Base-by-base conservation (phyloP, 2,888 invertebrate species). In the Monopis laevigella region DNA sequence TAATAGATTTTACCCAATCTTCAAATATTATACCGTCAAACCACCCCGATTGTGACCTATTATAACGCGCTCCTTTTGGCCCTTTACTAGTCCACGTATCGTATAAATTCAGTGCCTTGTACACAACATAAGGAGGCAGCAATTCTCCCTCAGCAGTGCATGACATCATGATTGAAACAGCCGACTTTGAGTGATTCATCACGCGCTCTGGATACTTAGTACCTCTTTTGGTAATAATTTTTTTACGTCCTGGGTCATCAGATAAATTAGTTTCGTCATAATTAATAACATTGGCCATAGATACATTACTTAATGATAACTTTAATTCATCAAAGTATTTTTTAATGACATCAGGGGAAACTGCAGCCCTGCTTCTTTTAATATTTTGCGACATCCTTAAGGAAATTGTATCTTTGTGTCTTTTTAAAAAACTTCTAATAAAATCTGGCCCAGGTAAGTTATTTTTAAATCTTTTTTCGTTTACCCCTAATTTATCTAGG, bases 141-240 rank as follows among this genome's bases (percentile, higher is more conserved):
- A 63, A 14, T 29, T 48, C 44, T 4, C 69, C 70, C 40, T 46
- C 50, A 7, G 68, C 66, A 29, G 56, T 53, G 7, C 52, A 62
- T 40, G 61, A 54, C 43, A 70, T 52, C 68, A 72, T 74, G 2
- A 65, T 17, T 8, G 59, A 60, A 10, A 52, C 51, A 1, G 56
- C 46, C 8, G 51, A 43, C 45, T 72, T 72, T 2, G 56, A 48
- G 17, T 48, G 45, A 43, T 68, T 61, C 42, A 58, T 54, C 10
- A 63, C 52, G 18, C 54, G 43, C 39, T 68, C 62, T 2, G 61
- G 58, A 43, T 68, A 61, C 48, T 67, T 66, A 1, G 36, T 36
- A 13, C 58, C 56, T 43, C 55, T 43, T 48, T 55, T 53, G 4
- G 39, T 50, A 6, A 51, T 48, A 2, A 54, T 45, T 41, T 53